phyloP scores from a whole-genome alignment of 2,113 vertebrate species.

The Calidris pugnax region DNA sequence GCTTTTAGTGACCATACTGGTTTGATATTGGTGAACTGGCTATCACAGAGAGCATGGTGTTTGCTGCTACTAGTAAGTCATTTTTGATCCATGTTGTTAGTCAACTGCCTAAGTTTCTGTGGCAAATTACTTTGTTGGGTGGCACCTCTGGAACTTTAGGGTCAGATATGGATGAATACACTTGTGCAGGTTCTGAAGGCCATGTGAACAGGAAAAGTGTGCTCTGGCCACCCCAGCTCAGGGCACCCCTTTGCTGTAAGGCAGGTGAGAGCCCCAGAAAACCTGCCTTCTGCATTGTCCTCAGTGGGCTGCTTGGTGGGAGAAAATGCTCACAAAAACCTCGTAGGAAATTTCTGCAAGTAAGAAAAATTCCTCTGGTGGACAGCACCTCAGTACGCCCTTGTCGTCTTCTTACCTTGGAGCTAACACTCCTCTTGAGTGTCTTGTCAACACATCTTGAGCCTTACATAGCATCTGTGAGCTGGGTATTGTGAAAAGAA shows the following conservation, averaged over 20 bases:
- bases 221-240: background rate
- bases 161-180: too few species aligned
- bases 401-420: background rate
- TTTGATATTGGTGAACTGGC: background rate
- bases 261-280: background rate
- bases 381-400: background rate
- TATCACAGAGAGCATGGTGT: background rate
- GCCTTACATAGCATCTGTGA: accelerated
- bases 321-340: background rate
- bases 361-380: background rate
- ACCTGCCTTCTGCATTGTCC: background rate
- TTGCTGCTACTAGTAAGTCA: background rate
- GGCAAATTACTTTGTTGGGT: background rate
- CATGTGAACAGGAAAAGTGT: background rate
- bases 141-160: background rate
- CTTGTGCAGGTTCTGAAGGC: too few species aligned
- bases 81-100: background rate
- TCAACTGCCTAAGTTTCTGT: background rate
- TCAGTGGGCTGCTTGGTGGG: background rate
- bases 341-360: background rate
- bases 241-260: background rate
- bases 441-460: background rate
- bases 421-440: background rate
- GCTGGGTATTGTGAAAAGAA: background rate
- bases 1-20: background rate